Evolutionary conservation across 2,888 invertebrate genomes (phyloP).

Genomic region (Mythimna loreyi): DNA sequence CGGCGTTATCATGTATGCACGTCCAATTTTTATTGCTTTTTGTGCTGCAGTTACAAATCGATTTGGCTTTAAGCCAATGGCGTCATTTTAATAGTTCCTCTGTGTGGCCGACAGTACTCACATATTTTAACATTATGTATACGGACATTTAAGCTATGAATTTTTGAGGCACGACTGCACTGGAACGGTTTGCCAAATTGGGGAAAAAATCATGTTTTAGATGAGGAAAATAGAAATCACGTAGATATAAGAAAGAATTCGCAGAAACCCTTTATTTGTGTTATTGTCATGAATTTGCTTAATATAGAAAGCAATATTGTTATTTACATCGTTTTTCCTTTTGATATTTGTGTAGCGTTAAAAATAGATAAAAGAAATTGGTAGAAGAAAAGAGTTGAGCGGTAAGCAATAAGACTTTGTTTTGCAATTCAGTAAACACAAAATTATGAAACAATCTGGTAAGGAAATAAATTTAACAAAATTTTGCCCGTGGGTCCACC

Average conservation of each 20-base stretch:
- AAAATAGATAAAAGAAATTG: background rate
- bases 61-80: conserved; percentile 88
- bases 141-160: conserved; percentile 59
- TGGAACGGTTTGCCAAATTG: conserved; percentile 27
- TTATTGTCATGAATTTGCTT: conserved; percentile 22
- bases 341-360: background rate
- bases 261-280: conserved; percentile 13
- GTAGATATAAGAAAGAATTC: background rate
- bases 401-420: conserved; percentile 1
- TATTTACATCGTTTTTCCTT: conserved; percentile 3
- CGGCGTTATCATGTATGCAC: conserved; percentile 85
- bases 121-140: conserved; percentile 67
- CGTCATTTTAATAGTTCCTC: conserved; percentile 86
- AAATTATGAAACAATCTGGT: conserved; percentile 14
- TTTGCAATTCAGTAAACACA: conserved; percentile 35
- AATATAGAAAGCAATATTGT: conserved; percentile 14
- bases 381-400: background rate
- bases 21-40: conserved; percentile 89
- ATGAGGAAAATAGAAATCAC: conserved; percentile 37
- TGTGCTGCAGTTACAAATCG: conserved; percentile 89
- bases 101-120: conserved; percentile 71
- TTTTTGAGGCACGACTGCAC: conserved; percentile 37
- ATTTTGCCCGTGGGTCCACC: too few species aligned
- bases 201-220: conserved; percentile 21
- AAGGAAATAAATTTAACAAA: conserved; percentile 21